These are phyloP conservation scores for Astropecten irregularis DNA, from an alignment of 53 echinoderm and acorn worm species.

Conservation along the genomic window DNA sequence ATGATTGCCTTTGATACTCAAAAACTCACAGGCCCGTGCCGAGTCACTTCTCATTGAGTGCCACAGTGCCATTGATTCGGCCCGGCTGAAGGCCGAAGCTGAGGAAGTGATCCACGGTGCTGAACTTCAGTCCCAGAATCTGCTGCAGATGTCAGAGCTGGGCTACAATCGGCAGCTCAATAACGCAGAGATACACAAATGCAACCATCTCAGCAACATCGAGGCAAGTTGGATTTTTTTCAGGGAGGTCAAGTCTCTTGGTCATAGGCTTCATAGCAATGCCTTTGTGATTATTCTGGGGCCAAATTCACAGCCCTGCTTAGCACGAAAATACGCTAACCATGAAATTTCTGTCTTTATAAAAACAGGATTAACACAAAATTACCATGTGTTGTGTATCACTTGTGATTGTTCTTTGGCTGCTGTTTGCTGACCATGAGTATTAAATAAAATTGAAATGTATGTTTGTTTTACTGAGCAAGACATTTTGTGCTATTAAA, in stretches of 20 bases:
- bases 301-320: no score
- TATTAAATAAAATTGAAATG: no score
- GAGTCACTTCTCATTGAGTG: constrained; percentile 91
- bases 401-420: no score
- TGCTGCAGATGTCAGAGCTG: constrained; percentile 66
- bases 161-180: constrained; percentile 58
- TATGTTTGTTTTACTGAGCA: no score
- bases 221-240: constrained; percentile 63
- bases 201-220: constrained; percentile 74
- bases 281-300: no score
- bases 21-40: constrained; percentile 83
- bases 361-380: no score
- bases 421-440: no score
- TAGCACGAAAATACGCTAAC: no score
- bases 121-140: constrained; percentile 64
- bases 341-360: no score
- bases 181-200: constrained; percentile 67
- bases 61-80: constrained; percentile 85
- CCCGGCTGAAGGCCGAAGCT: constrained; percentile 82
- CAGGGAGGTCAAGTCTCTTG: background rate
- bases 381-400: no score
- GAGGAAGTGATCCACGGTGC: constrained; percentile 77
- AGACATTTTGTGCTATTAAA: no score
- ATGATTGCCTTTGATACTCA: no score
- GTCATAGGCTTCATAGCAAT: background rate